Evolutionary conservation across 2,113 vertebrate genomes (phyloP).

Genomic region (Peromyscus polionotus): DNA sequence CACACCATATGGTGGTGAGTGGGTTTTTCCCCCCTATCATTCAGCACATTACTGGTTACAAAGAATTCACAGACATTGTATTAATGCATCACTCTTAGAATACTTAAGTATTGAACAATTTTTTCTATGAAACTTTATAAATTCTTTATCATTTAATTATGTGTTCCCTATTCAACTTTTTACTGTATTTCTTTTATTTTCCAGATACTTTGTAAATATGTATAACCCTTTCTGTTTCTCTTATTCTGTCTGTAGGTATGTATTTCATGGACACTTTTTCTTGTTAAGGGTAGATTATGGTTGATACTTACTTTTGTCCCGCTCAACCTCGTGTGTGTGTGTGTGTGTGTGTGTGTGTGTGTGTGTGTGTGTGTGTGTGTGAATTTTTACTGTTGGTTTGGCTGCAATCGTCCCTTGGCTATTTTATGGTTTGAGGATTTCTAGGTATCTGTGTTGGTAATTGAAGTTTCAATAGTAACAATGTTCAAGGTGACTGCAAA

Average conservation of each 20-base stretch:
- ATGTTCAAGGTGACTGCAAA: neutral
- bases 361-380: too few relatives aligned
- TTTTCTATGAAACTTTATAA: constrained; percentile 25
- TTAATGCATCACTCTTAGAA: neutral
- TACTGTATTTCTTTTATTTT: constrained; percentile 41
- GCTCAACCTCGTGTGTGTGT: neutral
- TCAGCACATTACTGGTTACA: neutral
- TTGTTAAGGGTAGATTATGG: neutral
- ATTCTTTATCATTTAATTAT: neutral
- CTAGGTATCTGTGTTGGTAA: neutral
- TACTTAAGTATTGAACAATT: neutral
- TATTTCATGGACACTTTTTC: neutral
- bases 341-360: too few relatives aligned
- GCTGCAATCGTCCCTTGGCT: neutral
- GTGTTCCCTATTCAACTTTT: neutral
- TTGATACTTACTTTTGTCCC: neutral
- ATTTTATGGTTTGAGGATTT: neutral
- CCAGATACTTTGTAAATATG: neutral
- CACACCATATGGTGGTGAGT: neutral
- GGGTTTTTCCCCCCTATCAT: neutral
- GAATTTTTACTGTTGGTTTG: neutral
- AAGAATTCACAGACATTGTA: neutral
- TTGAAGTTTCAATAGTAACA: neutral
- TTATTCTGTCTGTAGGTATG: neutral
- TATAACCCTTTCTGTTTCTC: neutral